Evolutionary conservation across 2,888 invertebrate species (phyloP).

Genomic region (Orthosia gracilis): DNA sequence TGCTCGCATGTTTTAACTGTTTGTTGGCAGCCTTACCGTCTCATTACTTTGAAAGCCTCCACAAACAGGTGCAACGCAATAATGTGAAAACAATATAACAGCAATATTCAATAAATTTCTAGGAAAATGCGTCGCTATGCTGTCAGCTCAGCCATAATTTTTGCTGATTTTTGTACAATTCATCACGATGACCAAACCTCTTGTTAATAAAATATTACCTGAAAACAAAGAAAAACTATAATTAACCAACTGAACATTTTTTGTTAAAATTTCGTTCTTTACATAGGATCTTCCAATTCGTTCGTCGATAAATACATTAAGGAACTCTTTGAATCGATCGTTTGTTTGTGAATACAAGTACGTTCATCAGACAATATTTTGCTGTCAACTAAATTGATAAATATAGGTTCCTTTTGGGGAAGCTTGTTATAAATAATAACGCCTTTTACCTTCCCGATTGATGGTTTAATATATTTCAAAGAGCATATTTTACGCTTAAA

Average conservation of each 20-base stretch:
- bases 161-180: background rate
- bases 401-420: conserved; percentile 24
- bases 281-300: background rate
- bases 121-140: too few species aligned
- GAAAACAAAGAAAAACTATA: conserved; percentile 13
- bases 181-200: too few species aligned
- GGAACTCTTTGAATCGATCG: conserved; percentile 26
- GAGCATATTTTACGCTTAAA: background rate
- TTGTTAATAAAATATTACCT: background rate
- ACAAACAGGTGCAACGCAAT: too few species aligned
- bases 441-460: background rate
- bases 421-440: conserved; percentile 17
- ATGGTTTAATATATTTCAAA: background rate
- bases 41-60: too few species aligned
- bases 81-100: too few species aligned
- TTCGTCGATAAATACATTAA: conserved; percentile 37
- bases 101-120: too few species aligned
- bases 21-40: too few species aligned
- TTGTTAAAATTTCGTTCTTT: conserved; percentile 4
- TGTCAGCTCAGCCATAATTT: background rate
- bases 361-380: conserved; percentile 36
- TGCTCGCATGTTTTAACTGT: too few species aligned
- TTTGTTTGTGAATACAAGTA: conserved; percentile 28
- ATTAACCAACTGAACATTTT: background rate
- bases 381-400: conserved; percentile 30